Evolutionary conservation across 2,113 vertebrate species (phyloP).

Genomic region (Cebus imitator): DNA sequence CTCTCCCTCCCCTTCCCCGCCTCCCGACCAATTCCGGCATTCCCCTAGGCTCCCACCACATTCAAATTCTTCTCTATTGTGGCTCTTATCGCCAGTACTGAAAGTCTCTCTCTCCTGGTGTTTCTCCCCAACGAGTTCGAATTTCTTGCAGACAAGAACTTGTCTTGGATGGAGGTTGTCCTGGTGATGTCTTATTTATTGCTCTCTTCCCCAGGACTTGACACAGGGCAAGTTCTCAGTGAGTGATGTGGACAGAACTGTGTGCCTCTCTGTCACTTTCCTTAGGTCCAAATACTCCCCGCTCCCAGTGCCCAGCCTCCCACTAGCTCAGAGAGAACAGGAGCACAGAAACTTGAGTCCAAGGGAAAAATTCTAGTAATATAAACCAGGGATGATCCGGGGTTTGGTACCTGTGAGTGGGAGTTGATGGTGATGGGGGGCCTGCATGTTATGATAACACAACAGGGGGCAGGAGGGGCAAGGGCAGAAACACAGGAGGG

Average conservation of each 20-base stretch:
- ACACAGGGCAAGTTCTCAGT: not conserved
- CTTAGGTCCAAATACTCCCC: not conserved
- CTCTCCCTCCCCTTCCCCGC: not conserved
- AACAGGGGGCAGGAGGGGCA: not conserved
- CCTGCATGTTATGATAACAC: not conserved
- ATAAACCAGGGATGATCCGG: too few species aligned
- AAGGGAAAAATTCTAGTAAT: not conserved
- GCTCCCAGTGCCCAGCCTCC: not conserved
- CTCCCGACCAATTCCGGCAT: too few species aligned
- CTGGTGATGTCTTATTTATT: not conserved
- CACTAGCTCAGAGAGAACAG: not conserved
- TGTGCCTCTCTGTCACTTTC: too few species aligned
- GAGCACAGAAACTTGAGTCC: not conserved
- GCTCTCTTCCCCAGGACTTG: not conserved
- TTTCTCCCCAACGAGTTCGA: not conserved
- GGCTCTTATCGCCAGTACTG: not conserved
- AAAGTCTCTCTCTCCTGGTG: not conserved
- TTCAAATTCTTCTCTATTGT: not conserved
- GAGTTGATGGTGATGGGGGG: not conserved
- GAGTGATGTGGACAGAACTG: rapidly evolving
- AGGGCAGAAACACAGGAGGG: not conserved
- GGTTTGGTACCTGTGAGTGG: rapidly evolving
- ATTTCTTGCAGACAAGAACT: not conserved
- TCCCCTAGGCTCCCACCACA: not conserved
- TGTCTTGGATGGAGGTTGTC: too few species aligned